phyloP scores from a whole-genome alignment of 2,797 vertebrate genomes.

The Helostoma temminkii region DNA sequence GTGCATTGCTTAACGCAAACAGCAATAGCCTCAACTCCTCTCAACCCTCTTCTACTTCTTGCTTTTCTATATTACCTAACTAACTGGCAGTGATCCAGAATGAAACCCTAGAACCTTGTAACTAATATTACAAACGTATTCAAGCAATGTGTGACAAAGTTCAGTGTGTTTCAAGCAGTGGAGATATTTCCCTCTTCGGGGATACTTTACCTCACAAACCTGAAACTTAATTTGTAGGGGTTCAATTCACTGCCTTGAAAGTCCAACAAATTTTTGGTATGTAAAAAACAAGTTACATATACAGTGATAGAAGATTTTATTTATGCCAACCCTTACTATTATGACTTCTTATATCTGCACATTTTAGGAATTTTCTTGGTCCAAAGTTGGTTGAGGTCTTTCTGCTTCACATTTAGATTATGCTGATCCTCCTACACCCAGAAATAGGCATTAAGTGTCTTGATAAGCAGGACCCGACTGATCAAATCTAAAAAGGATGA shows the following conservation, averaged over 20 bases:
- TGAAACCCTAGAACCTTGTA: neutral
- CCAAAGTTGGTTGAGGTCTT: neutral
- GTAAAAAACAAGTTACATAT: neutral
- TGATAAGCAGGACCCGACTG: neutral
- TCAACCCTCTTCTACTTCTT: neutral
- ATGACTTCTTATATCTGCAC: neutral
- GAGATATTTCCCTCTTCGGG: neutral
- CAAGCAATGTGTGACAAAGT: neutral
- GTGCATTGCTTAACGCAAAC: too few species aligned
- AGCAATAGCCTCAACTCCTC: neutral
- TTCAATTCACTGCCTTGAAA: neutral
- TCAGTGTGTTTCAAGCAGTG: neutral
- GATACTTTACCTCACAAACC: neutral
- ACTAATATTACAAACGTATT: neutral
- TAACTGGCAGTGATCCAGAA: neutral
- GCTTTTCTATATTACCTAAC: neutral
- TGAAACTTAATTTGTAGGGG: too few species aligned
- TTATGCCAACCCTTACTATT: too few species aligned
- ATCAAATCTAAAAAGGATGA: neutral
- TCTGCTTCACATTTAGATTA: neutral
- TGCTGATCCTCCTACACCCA: neutral
- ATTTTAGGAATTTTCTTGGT: neutral
- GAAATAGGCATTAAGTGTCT: neutral
- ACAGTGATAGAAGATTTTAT: neutral
- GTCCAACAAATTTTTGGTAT: too few species aligned